Conservation (phyloP, 2,797 vertebrate species). For the Parauchenoglanis ngamensis region DNA sequence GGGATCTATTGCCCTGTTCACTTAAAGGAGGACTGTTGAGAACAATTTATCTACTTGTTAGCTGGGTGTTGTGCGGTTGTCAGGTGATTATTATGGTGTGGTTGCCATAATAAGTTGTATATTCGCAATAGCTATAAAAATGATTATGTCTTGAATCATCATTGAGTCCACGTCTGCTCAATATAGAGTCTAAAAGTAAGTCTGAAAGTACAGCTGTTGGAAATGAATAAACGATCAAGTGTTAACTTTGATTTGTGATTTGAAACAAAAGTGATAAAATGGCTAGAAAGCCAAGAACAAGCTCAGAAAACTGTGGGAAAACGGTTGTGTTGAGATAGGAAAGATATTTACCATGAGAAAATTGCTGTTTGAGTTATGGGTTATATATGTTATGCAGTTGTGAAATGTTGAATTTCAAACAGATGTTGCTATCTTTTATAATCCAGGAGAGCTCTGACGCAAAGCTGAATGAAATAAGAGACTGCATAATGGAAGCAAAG, state of each 20-base stretch:
- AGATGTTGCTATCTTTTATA: conserved; percentile 45
- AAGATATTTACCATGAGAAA: neutral
- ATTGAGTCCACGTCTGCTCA: neutral
- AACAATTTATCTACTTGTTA: neutral
- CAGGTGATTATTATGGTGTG: neutral
- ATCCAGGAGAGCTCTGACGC: conserved; percentile 47
- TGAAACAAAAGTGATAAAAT: conserved; percentile 5
- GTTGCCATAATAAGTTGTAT: neutral
- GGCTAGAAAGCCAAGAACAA: neutral
- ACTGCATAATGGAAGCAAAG: conserved; percentile 53
- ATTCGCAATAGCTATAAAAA: neutral
- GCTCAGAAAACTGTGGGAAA: neutral
- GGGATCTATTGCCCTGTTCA: neutral
- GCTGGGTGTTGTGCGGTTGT: neutral
- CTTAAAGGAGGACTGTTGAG: neutral
- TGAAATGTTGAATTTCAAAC: conserved; percentile 37
- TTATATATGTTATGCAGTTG: neutral
- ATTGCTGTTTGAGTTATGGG: neutral
- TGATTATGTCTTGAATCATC: neutral
- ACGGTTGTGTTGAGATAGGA: neutral
- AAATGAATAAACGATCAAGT: neutral
- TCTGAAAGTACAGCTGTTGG: conserved; percentile 1
- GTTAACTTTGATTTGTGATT: conserved; percentile 8
- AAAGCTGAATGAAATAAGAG: conserved; percentile 62
- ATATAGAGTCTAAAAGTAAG: neutral